Evolutionary conservation across 2,888 invertebrate species (phyloP), one percentile per base, ranked within the genome.

Genomic region (Chymomyza amoena): DNA sequence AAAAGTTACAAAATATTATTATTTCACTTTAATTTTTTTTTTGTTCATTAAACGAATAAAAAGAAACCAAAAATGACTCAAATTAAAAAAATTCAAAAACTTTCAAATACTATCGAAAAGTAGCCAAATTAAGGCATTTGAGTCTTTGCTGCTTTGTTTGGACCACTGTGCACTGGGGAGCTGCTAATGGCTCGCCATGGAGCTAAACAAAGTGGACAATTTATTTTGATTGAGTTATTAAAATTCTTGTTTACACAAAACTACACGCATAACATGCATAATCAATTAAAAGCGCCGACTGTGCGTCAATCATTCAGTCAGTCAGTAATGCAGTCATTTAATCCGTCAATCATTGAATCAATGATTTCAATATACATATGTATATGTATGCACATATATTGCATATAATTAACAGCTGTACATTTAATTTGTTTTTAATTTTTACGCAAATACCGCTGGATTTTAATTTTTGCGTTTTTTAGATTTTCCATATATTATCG

Each of bases 171-270:
- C 60, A 13, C 36, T 39, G 16, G 36, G 18, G 13, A 10, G 13
- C 52, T 39, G 16, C 25, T 63, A 60, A 18, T 63, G 64, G 50
- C 39, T 28, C 32, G 16, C 45, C 61, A 25, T 50, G 45, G 25
- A 16, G 25, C 32, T 25, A 18, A 25, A 51, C 18, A 61, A 66
- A 66, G 54, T 73, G 52, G 61, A 64, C 64, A 69, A 70, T 79
- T 77, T 72, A 74, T 70, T 79, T 76, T 82, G 78, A 87, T 84
- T 78, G 77, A 83, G 84, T 71, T 83, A 85, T 84, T 85, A 80
- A 87, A 85, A 78, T 75, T 75, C 83, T 82, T 83, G 78, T 87
- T 87, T 86, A 77, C 80, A 76, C 77, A 69, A 72, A 74, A 71
- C 62, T 68, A 77, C 75, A 73, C 73, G 71, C 63, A 64, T 51